Base-by-base conservation (phyloP, 2,113 vertebrate species). In the Syngnathus floridae region DNA sequence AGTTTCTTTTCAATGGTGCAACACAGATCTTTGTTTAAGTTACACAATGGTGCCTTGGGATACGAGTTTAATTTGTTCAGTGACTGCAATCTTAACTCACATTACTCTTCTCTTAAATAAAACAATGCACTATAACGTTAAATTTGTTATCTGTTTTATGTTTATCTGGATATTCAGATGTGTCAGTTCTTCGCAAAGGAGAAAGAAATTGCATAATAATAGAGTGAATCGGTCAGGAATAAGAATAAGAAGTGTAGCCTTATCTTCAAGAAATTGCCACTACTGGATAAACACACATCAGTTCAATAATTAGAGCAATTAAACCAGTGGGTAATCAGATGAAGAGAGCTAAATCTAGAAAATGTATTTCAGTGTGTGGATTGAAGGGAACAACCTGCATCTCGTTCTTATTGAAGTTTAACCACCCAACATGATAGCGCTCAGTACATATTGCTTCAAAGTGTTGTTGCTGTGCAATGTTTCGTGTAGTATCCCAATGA, bases 291-390 rank as follows among this genome's bases (percentile, higher is more conserved):
- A 85, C 81, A 87, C 84, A 90, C 81, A 89, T 76, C 77, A 81
- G 85, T 85, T 90, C 83, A 88, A 89, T 88, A 90, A 87, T 87
- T 82, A 87, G 82, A 90, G 89, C 86, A 90, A 89, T 91, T 89
- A 87, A 89, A 84, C 86, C 59, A 60, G 69, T 55, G 77, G 86
- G 80, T 86, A 88, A 90, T 90, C 82, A 88, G 84, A 83, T 81
- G 78, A 75, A 75, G 65, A 76, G 71, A 80, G 57, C 71, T 65
- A 13, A 12, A 62, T 76, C 67, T 76, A 86, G 84, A 76, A 78
- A 75, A 70, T 81, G 65, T 63, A 64, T 76, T 82, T 82, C 79
- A 81, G 77, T 65, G 49, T 71, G 70, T 72, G 73, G 77, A 81
- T 75, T 62, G 67, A 73, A 74, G 71, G 67, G 69, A 58, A 62